A percentile compares a stretch with the other conserved stretches of the same genome.
phyloP scores from a whole-genome alignment of 2,113 vertebrate species.

The Peucedramus taeniatus region DNA sequence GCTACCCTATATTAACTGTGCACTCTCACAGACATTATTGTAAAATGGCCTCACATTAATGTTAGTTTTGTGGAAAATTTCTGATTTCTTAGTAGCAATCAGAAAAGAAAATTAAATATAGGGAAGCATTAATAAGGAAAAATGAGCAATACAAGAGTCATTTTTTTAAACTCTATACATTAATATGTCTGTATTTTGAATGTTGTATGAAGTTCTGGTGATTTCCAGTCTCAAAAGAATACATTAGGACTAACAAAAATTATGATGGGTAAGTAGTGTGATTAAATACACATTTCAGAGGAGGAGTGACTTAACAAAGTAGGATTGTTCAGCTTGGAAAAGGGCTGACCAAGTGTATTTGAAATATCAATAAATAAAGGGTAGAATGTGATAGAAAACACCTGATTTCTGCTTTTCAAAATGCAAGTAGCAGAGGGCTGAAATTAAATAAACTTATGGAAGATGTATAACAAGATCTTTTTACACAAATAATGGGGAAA shows the following conservation, averaged over 20 bases:
- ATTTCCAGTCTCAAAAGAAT: neutral
- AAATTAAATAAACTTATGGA: neutral
- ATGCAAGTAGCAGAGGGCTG: neutral
- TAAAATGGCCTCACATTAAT: neutral
- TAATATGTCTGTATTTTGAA: neutral
- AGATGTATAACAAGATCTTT: neutral
- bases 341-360: neutral
- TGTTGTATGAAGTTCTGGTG: neutral
- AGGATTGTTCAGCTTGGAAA: neutral
- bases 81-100: neutral
- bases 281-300: neutral
- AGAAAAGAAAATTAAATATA: neutral
- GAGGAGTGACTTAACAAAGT: neutral
- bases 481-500: neutral
- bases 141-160: neutral
- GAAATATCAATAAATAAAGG: neutral
- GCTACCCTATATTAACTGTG: neutral
- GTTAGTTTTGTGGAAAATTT: neutral
- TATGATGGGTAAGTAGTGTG: neutral
- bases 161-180: neutral
- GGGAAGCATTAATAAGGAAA: neutral
- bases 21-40: neutral
- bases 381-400: neutral
- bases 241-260: neutral
- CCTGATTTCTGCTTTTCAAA: neutral